These are phyloP conservation scores for Podargus strigoides DNA, from an alignment of 2,797 vertebrate genomes.

Conservation along the genomic window DNA sequence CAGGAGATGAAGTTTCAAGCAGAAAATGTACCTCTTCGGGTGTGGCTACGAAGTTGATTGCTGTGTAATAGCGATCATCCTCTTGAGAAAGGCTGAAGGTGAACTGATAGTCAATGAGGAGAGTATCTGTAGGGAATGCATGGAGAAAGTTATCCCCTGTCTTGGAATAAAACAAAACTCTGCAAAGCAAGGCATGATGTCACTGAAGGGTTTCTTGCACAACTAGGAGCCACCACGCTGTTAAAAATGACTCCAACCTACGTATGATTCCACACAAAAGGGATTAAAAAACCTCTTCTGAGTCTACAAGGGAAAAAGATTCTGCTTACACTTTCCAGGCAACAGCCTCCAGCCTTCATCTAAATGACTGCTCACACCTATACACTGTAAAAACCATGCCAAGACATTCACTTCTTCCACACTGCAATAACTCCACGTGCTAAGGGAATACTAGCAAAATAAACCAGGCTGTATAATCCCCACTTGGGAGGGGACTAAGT, in stretches of 20 bases:
- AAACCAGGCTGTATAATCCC: neutral
- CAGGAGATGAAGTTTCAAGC: neutral
- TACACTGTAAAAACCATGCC: neutral
- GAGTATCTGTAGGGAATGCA: slow-evolving; percentile 80
- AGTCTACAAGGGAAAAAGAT: neutral
- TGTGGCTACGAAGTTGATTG: slow-evolving; percentile 98
- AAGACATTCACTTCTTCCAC: neutral
- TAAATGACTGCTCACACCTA: neutral
- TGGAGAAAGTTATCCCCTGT: neutral
- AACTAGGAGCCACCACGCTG: neutral
- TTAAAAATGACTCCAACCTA: neutral
- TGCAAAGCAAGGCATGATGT: neutral
- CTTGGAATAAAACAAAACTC: neutral
- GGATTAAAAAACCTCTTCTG: neutral
- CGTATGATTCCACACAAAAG: neutral
- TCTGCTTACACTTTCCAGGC: neutral
- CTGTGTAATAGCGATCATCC: slow-evolving; percentile 96
- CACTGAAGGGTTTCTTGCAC: neutral
- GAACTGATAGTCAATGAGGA: slow-evolving; percentile 99
- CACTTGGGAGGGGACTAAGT: neutral
- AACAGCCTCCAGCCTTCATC: neutral
- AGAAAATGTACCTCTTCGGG: slow-evolving; percentile 88
- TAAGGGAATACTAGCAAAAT: neutral
- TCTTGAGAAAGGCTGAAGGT: slow-evolving; percentile 99
- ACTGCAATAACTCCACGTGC: neutral